These are phyloP conservation scores for Drosophila kohkoa DNA, from an alignment of 1,140 invertebrate species.

Conservation along the genomic window DNA sequence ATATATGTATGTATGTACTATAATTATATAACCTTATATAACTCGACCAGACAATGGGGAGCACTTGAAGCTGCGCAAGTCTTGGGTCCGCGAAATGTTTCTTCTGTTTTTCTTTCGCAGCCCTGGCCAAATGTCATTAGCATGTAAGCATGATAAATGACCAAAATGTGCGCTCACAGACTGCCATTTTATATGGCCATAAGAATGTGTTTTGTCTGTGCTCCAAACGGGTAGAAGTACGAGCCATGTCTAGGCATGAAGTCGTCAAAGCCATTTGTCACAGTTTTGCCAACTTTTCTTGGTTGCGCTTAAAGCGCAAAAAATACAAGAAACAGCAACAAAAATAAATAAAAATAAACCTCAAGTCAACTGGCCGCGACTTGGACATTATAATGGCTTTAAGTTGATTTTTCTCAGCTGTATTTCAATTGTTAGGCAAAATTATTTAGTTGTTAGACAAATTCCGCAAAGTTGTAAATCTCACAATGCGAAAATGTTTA, in stretches of 20 bases:
- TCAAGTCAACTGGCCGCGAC: conserved; percentile 2
- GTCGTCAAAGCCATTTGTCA: conserved; percentile 79
- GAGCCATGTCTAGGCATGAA: conserved; percentile 62
- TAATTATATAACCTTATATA: conserved; percentile 77
- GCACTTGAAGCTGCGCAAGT: conserved; percentile 45
- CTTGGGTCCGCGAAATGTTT: conserved; percentile 23
- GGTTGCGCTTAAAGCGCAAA: conserved; percentile 34
- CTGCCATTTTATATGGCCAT: conserved; percentile 37
- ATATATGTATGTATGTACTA: conserved; percentile 31
- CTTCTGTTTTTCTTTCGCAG: conserved; percentile 38
- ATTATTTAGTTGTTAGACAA: conserved; percentile 25
- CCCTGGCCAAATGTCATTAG: conserved; percentile 73
- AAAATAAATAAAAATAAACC: not conserved
- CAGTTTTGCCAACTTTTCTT: conserved; percentile 73
- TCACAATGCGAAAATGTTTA: not conserved
- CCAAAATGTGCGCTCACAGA: conserved; percentile 59
- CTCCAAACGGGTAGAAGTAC: conserved; percentile 10
- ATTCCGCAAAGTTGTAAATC: not conserved
- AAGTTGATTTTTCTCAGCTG: conserved; percentile 20
- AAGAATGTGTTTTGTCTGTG: conserved; percentile 37
- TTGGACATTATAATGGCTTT: conserved; percentile 34
- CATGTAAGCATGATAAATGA: conserved; percentile 82
- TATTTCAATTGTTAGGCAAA: conserved; percentile 21
- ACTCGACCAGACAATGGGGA: conserved; percentile 41
- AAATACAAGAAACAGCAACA: not conserved